Evolutionary conservation across 2,888 invertebrate genomes (phyloP).

Genomic region (Neria commutata): DNA sequence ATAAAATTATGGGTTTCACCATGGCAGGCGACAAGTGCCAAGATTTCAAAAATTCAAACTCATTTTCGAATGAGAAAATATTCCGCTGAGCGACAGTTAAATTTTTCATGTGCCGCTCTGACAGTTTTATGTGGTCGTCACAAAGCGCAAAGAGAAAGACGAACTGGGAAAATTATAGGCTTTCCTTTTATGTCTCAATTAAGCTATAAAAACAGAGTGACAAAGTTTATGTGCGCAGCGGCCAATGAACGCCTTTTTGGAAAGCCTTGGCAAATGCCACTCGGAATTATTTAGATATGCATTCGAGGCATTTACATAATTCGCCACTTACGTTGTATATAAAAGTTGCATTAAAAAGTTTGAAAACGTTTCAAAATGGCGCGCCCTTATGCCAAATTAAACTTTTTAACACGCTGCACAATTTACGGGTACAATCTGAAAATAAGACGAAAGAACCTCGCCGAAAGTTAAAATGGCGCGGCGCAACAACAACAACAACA

Average conservation of each 20-base stretch:
- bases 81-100: background rate
- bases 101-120: background rate
- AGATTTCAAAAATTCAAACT: no score
- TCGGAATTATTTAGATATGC: no score
- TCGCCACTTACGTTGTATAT: constrained; percentile 27
- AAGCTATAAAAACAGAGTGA: background rate
- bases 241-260: background rate
- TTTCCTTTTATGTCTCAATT: background rate
- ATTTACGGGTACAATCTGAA: constrained; percentile 35
- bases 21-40: background rate
- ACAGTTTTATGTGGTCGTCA: constrained; percentile 9
- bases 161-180: background rate
- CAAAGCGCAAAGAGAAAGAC: no score
- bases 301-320: constrained; percentile 51
- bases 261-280: background rate
- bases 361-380: constrained; percentile 53
- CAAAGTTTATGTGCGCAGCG: background rate
- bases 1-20: background rate
- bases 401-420: constrained; percentile 41
- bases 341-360: constrained; percentile 42
- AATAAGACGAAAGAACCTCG: background rate
- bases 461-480: background rate
- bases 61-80: no score
- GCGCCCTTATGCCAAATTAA: constrained; percentile 56
- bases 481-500: background rate